phyloP scores from a whole-genome alignment of 2,113 vertebrate species.

The Nothoprocta perdicaria region DNA sequence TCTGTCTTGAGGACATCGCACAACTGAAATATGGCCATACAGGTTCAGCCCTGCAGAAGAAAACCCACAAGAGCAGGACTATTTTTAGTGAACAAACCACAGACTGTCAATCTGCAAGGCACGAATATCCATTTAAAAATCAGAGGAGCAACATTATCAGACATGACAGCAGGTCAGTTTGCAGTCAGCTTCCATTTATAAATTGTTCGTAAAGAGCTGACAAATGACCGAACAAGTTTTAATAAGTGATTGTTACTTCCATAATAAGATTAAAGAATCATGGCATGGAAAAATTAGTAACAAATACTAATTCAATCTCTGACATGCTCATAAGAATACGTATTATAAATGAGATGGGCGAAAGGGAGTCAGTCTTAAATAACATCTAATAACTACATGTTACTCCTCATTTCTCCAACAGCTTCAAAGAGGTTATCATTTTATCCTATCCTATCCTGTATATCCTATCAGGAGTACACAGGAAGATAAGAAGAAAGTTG shows the following conservation, averaged over 20 bases:
- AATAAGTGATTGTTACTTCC: constrained; percentile 8
- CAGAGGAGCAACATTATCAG: accelerated
- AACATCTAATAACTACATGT: not conserved
- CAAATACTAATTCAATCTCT: constrained; percentile 39
- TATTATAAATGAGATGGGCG: not conserved
- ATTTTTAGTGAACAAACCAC: not conserved
- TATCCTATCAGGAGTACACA: not conserved
- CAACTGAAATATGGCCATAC: accelerated
- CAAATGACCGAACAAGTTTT: constrained; percentile 10
- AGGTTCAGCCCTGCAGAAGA: not conserved
- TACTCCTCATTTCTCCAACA: not conserved
- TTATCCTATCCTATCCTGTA: not conserved
- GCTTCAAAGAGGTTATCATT: not conserved
- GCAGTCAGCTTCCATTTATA: not conserved
- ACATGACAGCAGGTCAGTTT: not conserved
- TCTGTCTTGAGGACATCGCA: not conserved
- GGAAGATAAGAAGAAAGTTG: not conserved
- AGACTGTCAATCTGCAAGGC: not conserved
- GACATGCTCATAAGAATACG: not conserved
- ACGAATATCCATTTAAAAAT: not conserved
- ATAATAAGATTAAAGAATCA: constrained; percentile 25
- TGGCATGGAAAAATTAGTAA: constrained; percentile 8
- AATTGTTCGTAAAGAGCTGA: constrained; percentile 8
- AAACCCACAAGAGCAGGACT: accelerated
- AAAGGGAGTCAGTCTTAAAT: not conserved